These are phyloP conservation scores for Alfaro cultratus DNA, from an alignment of 2,797 vertebrate genomes.

Conservation along the genomic window DNA sequence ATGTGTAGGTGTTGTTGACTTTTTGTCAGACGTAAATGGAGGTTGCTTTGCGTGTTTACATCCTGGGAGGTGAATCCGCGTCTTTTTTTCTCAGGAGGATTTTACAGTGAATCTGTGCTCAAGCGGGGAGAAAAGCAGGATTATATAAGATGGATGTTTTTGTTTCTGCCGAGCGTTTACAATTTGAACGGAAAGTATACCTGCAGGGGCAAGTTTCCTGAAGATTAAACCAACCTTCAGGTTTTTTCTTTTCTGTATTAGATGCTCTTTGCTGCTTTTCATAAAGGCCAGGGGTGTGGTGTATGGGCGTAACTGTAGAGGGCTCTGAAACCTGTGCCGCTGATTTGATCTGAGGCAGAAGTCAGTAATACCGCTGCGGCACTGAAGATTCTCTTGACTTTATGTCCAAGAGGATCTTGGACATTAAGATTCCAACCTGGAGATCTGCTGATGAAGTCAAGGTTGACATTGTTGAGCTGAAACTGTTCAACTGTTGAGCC, in stretches of 20 bases:
- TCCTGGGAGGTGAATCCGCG: slow-evolving; percentile 45
- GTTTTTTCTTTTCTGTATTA: slow-evolving; percentile 25
- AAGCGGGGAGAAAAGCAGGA: slow-evolving; percentile 15
- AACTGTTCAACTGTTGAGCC: too few species aligned
- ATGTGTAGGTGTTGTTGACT: slow-evolving; percentile 34
- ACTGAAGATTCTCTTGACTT: slow-evolving; percentile 4
- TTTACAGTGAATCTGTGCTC: slow-evolving; percentile 15
- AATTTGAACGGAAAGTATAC: slow-evolving; percentile 36
- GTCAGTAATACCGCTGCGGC: slow-evolving; percentile 14
- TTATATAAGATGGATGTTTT: slow-evolving; percentile 27
- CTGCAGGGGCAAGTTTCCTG: slow-evolving; percentile 68
- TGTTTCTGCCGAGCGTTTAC: slow-evolving; percentile 46
- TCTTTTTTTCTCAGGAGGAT: slow-evolving; percentile 55
- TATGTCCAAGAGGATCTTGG: too few species aligned
- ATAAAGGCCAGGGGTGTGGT: slow-evolving; percentile 61
- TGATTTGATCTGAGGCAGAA: slow-evolving; percentile 27
- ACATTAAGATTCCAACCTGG: neutral
- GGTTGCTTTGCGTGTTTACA: slow-evolving; percentile 25
- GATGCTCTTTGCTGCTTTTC: slow-evolving; percentile 52
- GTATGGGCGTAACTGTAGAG: slow-evolving; percentile 53
- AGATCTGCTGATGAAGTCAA: neutral
- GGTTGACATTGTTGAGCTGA: neutral
- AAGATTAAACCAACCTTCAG: slow-evolving; percentile 57
- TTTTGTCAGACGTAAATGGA: slow-evolving; percentile 27
- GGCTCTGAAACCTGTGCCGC: slow-evolving; percentile 31